A percentile compares a stretch with the other conserved stretches of the same genome.
phyloP scores from a whole-genome alignment of 1,140 invertebrate species.

The Drosophila virilis region DNA sequence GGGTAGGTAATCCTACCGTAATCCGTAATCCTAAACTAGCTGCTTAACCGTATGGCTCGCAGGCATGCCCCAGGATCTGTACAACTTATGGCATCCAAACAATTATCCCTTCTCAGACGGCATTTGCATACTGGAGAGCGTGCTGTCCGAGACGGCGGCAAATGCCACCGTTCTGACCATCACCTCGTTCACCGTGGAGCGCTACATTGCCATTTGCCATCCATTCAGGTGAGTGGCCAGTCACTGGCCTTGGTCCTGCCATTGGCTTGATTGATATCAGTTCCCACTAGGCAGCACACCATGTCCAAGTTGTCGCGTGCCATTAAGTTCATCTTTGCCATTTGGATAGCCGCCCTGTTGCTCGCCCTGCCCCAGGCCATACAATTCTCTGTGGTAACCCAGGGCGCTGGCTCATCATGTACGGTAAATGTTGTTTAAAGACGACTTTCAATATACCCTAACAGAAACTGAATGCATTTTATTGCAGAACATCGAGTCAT shows the following conservation, averaged over 20 bases:
- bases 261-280: constrained; percentile 45
- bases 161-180: constrained; percentile 97
- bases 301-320: constrained; percentile 92
- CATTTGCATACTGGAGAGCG: constrained; percentile 90
- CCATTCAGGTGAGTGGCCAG: constrained; percentile 86
- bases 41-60: not conserved
- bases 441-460: not conserved
- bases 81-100: constrained; percentile 91
- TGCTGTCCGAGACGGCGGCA: constrained; percentile 92
- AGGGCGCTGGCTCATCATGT: constrained; percentile 85
- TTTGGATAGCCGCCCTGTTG: constrained; percentile 89
- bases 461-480: not conserved
- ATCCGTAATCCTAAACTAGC: not conserved
- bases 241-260: constrained; percentile 1
- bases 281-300: constrained; percentile 87
- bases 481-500: no score
- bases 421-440: constrained; percentile 63
- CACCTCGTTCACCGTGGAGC: constrained; percentile 93
- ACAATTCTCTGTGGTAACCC: constrained; percentile 88
- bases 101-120: constrained; percentile 91
- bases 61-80: constrained; percentile 92
- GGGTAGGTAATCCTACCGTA: constrained; percentile 47
- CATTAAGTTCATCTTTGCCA: constrained; percentile 89
- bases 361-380: constrained; percentile 92
- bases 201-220: constrained; percentile 93